Evolutionary conservation across 37 sponge, comb jelly and placozoan species (phyloP), one percentile per base, ranked within the genome.

Genomic region (Cliona cf. orientalis): DNA sequence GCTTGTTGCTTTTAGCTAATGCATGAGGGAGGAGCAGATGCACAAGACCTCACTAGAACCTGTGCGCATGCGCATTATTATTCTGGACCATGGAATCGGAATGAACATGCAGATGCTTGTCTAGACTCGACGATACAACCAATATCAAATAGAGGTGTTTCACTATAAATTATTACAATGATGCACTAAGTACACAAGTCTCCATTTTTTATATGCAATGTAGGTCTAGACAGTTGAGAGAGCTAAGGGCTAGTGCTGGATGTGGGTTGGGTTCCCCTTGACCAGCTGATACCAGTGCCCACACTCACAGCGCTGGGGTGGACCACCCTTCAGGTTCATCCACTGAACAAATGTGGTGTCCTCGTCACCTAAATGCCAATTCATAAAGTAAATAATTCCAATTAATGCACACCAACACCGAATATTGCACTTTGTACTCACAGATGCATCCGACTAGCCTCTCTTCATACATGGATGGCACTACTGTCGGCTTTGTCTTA

Each of bases 381-480:
- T 17, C 43, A 37, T 11, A 2, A 21, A 0, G 68, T 35, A 28
- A 67, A 28, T 43, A 9, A 17, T 25, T 42, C 53, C 14, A 49
- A 49, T 19, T 49, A 49, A 49, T 66, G 32, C 25, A 29, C 37
- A 31, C 7, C 37, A 9, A 38, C 43, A 23, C 26, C 42, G 1
- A 5, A 34, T 42, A 43, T 41, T 14, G 22, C 2, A 17, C 7
- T 37, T 0, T 28, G 26, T 19, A 88, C 97, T 93, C 63, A 94
- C 97, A 96, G 42, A 96, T 82, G 45, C 97, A 96, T 0, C 97
- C 97, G 35, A 96, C 88, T 25, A 96, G 76, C 65, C 97, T 87
- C 66, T 94, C 95, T 0, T 76, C 86, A 58, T 66, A 86, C 84
- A 92, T 84, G 31, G 96, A 95, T 21, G 82, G 84, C 21, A 95